These are phyloP conservation scores for Caenorhabditis angaria DNA, from an alignment of 2,888 invertebrate species.

Conservation along the genomic window DNA sequence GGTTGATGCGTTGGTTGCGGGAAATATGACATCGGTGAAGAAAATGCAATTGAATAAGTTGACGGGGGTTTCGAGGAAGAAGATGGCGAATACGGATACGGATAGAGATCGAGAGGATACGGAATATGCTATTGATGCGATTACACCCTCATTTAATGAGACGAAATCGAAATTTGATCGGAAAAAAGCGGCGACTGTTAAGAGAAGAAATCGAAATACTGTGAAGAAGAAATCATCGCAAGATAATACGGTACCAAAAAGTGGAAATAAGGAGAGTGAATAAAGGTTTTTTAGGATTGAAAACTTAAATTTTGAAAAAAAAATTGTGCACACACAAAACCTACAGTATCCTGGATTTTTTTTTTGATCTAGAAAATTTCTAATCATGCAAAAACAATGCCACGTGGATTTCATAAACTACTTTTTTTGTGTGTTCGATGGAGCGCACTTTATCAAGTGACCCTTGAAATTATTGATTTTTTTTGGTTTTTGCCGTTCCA, in stretches of 20 bases:
- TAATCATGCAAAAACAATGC: too few species aligned
- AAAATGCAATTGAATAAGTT: conserved; percentile 36
- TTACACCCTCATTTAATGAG: neutral
- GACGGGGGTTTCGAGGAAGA: conserved; percentile 28
- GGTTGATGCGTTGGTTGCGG: conserved; percentile 19
- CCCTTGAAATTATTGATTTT: too few species aligned
- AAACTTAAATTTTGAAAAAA: too few species aligned
- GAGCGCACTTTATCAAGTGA: too few species aligned
- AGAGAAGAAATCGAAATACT: neutral
- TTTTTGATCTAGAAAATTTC: too few species aligned
- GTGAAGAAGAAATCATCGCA: neutral
- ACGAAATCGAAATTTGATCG: neutral
- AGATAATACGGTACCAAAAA: neutral
- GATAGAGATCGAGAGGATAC: neutral
- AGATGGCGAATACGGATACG: conserved; percentile 17
- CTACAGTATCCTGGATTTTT: too few species aligned
- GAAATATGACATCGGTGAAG: conserved; percentile 17
- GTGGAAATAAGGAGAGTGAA: neutral
- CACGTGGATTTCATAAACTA: too few species aligned
- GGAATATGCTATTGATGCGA: neutral
- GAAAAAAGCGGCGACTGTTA: neutral
- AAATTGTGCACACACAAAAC: too few species aligned
- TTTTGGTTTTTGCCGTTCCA: too few species aligned
- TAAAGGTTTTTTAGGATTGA: too few species aligned
- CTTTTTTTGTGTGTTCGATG: too few species aligned